Base-by-base conservation (phyloP, 1,140 invertebrate species). In the Heliconius melpomene region DNA sequence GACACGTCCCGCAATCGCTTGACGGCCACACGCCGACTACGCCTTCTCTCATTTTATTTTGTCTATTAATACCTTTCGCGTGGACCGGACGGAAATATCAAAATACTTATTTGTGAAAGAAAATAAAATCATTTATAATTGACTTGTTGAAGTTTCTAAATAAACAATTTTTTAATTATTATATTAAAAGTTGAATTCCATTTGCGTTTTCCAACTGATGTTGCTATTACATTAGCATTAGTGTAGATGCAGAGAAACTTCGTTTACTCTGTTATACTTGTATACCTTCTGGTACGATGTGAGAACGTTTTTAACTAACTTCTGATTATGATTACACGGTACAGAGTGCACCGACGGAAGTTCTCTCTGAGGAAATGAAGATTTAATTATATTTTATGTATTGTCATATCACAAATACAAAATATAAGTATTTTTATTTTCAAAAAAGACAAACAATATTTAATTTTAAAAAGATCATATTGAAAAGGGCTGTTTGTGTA, bases 21-120 rank as follows among this genome's bases (percentile, higher is more conserved):
- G 80, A 78, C 83, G 81, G 84, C 86, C 85, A 85, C 85, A 85
- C 84, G 79, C 83, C 76, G 60, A 74, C 75, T 74, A 40, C 74
- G 72, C 71, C 11, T 71, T 3, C 13, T 66, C 57, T 73, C 20
- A 82, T 79, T 66, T 79, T 76, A 52, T 79, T 75, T 79, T 70
- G 46, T 20, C 70, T 76, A 82, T 76, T 75, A 79, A 79, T 79
- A 82, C 11, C 36, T 72, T 74, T 50, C n/a, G 76, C 60, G 60
- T 66, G 9, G 11, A 66, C 26, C 60, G 60, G 26, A 66, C 60
- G 60, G 60, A 66, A 66, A 66, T 66, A 13, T 66, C 60, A 29
- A 66, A 66, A 66, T 66, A 29, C 3, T 29, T 66, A 66, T 66
- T 66, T 66, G 9, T 26, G 9, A 66, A 16, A 46, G 13, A 46